Base-by-base conservation (phyloP, 2,113 vertebrate genomes). In the Podilymbus podiceps region DNA sequence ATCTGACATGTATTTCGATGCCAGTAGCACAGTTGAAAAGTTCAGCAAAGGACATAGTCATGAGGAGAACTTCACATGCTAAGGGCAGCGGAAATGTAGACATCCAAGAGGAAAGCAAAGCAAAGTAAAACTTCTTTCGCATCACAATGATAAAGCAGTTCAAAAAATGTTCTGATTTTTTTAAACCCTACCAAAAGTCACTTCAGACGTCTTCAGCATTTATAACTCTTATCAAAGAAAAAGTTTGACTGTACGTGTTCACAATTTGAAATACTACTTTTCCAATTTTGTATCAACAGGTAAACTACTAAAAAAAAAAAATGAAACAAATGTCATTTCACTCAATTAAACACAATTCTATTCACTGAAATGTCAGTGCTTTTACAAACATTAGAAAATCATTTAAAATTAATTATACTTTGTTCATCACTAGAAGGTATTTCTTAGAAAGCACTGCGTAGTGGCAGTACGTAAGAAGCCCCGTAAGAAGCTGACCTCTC, bases 291-390 rank as follows among this genome's bases (percentile, higher is more conserved):
- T 77, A 44, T 83, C 88, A 95, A 84, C 76, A 79, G 73, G 79
- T 87, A 93, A 96, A 93, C 85, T 92, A 93, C 75, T 89, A 56
- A 90, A 97, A 97, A 56, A 90, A 97, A 97, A 95, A 88, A 33
- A 7, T 85, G 49, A 95, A 96, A 19, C 68, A 94, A 91, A 93
- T 18, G 46, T 64, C 86, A 89, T 92, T 64, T 83, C 59, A 33
- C 88, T 95, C 78, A 71, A 52, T 79, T 95, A 88, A 85, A 17
- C 46, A 82, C 67, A 75, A 71, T 95, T 88, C n/a, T 30, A 50
- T 83, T 95, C 79, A 87, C 40, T 84, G 85, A 96, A 40, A 93
- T 85, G 18, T 82, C 87, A 90, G 62, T 75, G 68, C 82, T 95
- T 68, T 83, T 58, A 79, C 73, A 52, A 91, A 81, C 8, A 49